Evolutionary conservation across 2,113 vertebrate species (phyloP), one percentile per base, ranked within the genome.

Genomic region (Elephantulus edwardii): DNA sequence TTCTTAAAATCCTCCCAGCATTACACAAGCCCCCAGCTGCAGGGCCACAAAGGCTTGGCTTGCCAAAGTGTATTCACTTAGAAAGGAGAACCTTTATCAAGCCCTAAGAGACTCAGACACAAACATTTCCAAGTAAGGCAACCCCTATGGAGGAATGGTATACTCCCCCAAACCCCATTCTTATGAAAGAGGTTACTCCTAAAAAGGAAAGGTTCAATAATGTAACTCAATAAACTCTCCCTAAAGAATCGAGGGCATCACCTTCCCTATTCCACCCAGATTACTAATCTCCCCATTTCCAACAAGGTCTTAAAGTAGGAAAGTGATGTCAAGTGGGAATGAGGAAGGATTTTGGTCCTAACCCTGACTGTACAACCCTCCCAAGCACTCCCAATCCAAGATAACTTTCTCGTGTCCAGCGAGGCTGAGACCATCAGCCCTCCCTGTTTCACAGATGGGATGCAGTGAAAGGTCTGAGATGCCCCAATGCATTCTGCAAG

Each of bases 321-420:
- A 38, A 75, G 70, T 28, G 13, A 35, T 10, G 4, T 60, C 68
- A 10, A 3, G 33, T 16, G 44, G 8, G 20, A 17, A 22, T 52
- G 40, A n/a, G 46, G 38, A 48, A 17, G 44, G 38, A 60, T 66
- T 58, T 26, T 24, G 33, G 17, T 13, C 50, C 77, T 71, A 12
- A 40, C 66, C 46, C 74, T 52, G 40, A 20, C 56, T 10, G 56
- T 11, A 13, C 5, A 38, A 38, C 33, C 42, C 75, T 66, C 62
- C 2, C 38, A 11, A 46, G n/a, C 26, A 42, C 17, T 22, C 35
- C n/a, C 26, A 72, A 71, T 1, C 68, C 33, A 68, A 60, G 52
- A 2, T 3, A 44, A 1, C 26, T n/a, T 66, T 33, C 76, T 30
- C 30, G 2, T 5, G 4, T 6, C 75, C 71, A 58, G 1, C 0